Evolutionary conservation across 2,888 invertebrate genomes (phyloP).

Genomic region (Cryptocheilus praepositus): DNA sequence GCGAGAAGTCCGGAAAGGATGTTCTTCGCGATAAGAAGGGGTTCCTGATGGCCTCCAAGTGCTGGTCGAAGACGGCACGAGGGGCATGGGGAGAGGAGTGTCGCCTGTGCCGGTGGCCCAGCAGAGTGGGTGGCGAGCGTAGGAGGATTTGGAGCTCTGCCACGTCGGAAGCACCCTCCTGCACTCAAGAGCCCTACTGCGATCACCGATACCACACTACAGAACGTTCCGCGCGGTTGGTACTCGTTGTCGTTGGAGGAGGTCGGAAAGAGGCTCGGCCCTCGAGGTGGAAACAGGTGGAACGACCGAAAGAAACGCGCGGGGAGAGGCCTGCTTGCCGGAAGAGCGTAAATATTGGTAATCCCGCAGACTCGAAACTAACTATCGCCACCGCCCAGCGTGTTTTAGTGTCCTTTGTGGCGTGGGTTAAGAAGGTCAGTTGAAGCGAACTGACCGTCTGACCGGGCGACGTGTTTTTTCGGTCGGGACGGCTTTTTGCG

Average conservation of each 20-base stretch:
- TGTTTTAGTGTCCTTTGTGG: no score
- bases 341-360: slow-evolving; percentile 72
- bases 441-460: background rate
- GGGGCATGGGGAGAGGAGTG: slow-evolving; percentile 24
- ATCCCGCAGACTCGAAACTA: slow-evolving; percentile 55
- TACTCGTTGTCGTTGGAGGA: slow-evolving; percentile 60
- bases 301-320: slow-evolving; percentile 47
- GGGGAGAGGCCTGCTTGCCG: slow-evolving; percentile 32
- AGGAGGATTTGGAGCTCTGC: slow-evolving; percentile 72
- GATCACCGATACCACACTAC: slow-evolving; percentile 74
- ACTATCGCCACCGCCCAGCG: background rate
- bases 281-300: slow-evolving; percentile 67
- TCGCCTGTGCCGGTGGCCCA: slow-evolving; percentile 35
- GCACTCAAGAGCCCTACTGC: slow-evolving; percentile 71
- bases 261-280: slow-evolving; percentile 48
- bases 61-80: slow-evolving; percentile 9
- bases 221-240: slow-evolving; percentile 60
- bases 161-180: slow-evolving; percentile 70
- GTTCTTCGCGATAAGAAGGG: slow-evolving; percentile 42
- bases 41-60: slow-evolving; percentile 35
- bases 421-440: background rate
- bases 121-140: slow-evolving; percentile 46
- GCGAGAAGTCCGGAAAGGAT: slow-evolving; percentile 27
- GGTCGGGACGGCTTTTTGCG: no score
- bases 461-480: background rate